Conservation (phyloP, 2,888 invertebrate species). For the Muschampia plurimacula region DNA sequence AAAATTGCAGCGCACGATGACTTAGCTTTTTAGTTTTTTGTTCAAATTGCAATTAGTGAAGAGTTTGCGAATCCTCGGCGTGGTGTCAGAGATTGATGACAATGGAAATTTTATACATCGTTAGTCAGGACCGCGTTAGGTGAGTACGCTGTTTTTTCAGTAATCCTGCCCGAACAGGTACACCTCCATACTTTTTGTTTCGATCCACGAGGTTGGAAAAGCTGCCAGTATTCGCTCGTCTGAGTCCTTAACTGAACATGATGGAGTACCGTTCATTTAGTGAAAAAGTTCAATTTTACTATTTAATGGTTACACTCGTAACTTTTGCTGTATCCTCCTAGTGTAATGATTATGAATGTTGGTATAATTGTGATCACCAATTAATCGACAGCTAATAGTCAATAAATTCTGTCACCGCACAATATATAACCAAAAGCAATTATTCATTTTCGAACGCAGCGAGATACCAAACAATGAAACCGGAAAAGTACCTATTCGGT, state of each 20-base stretch:
- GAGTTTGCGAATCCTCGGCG: constrained; percentile 83
- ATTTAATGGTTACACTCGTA: not conserved
- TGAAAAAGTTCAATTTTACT: not conserved
- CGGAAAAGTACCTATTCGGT: constrained; percentile 62
- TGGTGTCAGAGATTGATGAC: constrained; percentile 85
- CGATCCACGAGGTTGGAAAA: constrained; percentile 25
- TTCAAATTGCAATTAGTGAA: constrained; percentile 85
- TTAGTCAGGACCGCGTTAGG: constrained; percentile 82
- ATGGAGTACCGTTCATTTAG: constrained; percentile 29
- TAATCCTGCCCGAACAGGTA: constrained; percentile 73
- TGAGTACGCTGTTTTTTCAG: constrained; percentile 79
- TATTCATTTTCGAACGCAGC: constrained; percentile 57
- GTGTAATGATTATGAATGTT: constrained; percentile 34
- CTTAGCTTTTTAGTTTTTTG: constrained; percentile 82
- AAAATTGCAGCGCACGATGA: constrained; percentile 79
- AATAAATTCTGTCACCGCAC: constrained; percentile 68
- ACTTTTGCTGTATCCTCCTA: constrained; percentile 9
- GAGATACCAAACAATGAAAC: constrained; percentile 59
- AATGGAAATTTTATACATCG: constrained; percentile 86
- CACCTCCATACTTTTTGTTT: constrained; percentile 46
- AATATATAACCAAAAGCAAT: constrained; percentile 67
- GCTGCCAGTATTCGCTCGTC: constrained; percentile 15
- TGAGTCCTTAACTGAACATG: constrained; percentile 29
- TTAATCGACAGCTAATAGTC: constrained; percentile 66
- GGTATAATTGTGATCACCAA: constrained; percentile 55